These are phyloP conservation scores for Pogoniulus pusillus DNA, from an alignment of 2,797 vertebrate species.

Conservation along the genomic window DNA sequence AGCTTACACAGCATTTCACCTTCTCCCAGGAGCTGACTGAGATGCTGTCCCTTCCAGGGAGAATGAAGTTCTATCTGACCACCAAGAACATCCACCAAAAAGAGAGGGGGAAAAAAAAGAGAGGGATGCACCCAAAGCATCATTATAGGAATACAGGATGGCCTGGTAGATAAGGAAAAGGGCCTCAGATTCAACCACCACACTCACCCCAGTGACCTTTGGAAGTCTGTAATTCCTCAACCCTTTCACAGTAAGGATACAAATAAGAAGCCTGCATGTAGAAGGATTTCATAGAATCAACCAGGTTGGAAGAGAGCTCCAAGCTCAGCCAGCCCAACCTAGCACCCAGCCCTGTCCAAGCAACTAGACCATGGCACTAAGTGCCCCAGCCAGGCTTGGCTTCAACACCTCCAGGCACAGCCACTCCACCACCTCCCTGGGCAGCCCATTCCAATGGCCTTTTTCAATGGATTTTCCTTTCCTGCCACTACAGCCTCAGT, in stretches of 20 bases:
- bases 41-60: background rate
- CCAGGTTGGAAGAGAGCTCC: no score
- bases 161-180: no score
- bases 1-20: background rate
- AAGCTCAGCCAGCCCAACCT: no score
- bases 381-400: no score
- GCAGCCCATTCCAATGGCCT: no score
- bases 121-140: background rate
- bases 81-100: background rate
- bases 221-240: background rate
- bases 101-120: no score
- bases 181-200: background rate
- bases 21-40: background rate
- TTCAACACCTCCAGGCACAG: no score
- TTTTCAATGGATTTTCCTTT: background rate
- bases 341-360: no score
- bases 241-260: background rate
- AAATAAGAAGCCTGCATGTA: background rate
- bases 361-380: no score
- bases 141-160: fast-evolving
- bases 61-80: background rate
- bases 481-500: background rate
- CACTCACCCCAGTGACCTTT: background rate
- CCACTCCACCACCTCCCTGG: no score
- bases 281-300: no score